Conservation (phyloP, 2,888 invertebrate species). For the Fragum sueziense region DNA sequence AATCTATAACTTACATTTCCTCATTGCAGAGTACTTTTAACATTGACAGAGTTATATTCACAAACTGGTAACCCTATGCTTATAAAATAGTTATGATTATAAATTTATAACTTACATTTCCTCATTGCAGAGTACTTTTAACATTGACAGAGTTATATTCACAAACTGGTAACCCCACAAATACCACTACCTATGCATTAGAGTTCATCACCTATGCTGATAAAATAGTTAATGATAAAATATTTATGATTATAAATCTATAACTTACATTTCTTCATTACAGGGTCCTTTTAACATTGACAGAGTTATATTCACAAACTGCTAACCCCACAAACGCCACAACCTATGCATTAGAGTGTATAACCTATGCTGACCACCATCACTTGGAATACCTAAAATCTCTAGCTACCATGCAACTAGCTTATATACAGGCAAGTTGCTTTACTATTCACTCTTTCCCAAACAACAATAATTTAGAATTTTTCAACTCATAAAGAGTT, state of each 20-base stretch:
- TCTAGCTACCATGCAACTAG: slow-evolving; percentile 90
- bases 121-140: slow-evolving; percentile 78
- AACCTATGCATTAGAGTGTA: slow-evolving; percentile 86
- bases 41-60: slow-evolving; percentile 76
- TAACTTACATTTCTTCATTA: no score
- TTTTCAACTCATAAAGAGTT: neutral
- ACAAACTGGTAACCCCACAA: slow-evolving; percentile 75
- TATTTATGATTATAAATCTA: no score
- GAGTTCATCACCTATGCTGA: slow-evolving; percentile 89
- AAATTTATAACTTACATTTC: no score
- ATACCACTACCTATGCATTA: slow-evolving; percentile 84
- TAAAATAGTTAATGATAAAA: no score
- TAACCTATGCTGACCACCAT: slow-evolving; percentile 89
- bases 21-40: slow-evolving; percentile 76
- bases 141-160: slow-evolving; percentile 76
- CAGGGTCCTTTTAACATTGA: slow-evolving; percentile 77
- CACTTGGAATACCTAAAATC: slow-evolving; percentile 91
- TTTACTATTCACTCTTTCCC: neutral
- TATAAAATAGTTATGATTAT: no score
- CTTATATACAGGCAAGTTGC: slow-evolving; percentile 86
- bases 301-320: slow-evolving; percentile 76
- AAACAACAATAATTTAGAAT: neutral
- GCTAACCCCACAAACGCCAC: slow-evolving; percentile 80
- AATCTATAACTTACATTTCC: no score
- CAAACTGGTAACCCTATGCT: no score